Base-by-base conservation (phyloP, 2,797 vertebrate genomes). In the Siniperca undulata region DNA sequence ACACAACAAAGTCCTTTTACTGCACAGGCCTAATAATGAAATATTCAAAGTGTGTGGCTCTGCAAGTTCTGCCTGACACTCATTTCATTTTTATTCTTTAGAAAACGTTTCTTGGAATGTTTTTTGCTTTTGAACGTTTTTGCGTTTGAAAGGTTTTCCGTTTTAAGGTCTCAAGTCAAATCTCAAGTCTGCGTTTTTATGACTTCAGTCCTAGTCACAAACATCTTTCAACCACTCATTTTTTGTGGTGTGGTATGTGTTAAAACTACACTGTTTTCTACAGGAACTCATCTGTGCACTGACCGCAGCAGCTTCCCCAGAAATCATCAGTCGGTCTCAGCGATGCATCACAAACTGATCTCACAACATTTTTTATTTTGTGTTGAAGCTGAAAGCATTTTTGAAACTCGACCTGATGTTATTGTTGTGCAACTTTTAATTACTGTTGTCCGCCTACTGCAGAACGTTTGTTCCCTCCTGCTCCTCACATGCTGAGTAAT, bases 391-490 rank as follows among this genome's bases (percentile, higher is more conserved):
- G 27, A 73, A 44, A 50, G 10, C 5, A 11, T 24, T 20, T 42
- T 27, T 66, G 27, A 44, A 17, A 77, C 34, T 69, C 5, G 0
- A 19, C 16, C 53, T 13, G 7, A 34, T 30, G 44, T 10, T 42
- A 44, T 10, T 27, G 14, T 13, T n/a, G 22, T 44, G 24, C 19
- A 40, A 66, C 73, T 70, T 83, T 74, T 65, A 62, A 78, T 69
- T 48, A 50, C 48, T 2, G 24, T 11, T 22, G 59, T 83, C 70
- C 65, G 17, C 40, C 50, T 55, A 6, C 62, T 11, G 62, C 56
- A 20, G 9, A 36, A 52, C 61, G 16, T 44, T 34, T 1, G 46
- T 1, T 11, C 3, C 55, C 34, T 59, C 53, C 59, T 1, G n/a
- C 30, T 36, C 11, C 64, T 64, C 75, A 22, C 76, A 60, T 0